These are phyloP conservation scores for Drosophila tsacasi DNA, from an alignment of 1,140 invertebrate genomes.

Conservation along the genomic window DNA sequence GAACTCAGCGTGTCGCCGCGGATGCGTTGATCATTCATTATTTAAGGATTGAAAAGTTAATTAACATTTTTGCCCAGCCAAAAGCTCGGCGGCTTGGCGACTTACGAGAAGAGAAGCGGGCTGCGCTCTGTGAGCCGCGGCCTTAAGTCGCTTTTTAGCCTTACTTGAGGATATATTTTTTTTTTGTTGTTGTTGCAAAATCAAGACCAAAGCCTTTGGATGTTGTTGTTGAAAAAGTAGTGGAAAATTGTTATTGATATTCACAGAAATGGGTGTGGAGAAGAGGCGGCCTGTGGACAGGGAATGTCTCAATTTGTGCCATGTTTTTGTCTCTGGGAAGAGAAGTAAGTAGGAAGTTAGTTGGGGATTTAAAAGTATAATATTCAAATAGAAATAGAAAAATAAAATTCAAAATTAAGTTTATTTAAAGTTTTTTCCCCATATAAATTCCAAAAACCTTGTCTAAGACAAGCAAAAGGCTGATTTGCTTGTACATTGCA, in stretches of 20 bases:
- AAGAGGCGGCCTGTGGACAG: slow-evolving; percentile 19
- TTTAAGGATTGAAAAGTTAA: slow-evolving; percentile 85
- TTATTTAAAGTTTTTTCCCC: too few species aligned
- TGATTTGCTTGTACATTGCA: not conserved
- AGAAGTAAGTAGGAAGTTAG: not conserved
- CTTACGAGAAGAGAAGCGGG: slow-evolving; percentile 71
- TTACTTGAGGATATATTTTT: slow-evolving; percentile 8
- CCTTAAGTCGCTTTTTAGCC: slow-evolving; percentile 53
- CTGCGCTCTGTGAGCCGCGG: slow-evolving; percentile 18
- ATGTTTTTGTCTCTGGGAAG: not conserved
- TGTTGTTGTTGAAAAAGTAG: slow-evolving; percentile 62
- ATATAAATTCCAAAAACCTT: not conserved
- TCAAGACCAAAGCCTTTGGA: slow-evolving; percentile 32
- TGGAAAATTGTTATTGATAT: slow-evolving; percentile 75
- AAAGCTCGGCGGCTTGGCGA: slow-evolving; percentile 47
- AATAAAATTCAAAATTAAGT: too few species aligned
- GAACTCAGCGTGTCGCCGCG: slow-evolving; percentile 85
- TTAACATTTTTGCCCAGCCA: slow-evolving; percentile 84
- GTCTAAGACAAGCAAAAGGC: not conserved
- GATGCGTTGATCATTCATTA: slow-evolving; percentile 85
- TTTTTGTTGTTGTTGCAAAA: slow-evolving; percentile 44
- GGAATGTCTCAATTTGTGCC: slow-evolving; percentile 57
- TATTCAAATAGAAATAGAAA: too few species aligned
- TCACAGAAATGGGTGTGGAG: slow-evolving; percentile 3
- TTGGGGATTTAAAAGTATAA: too few species aligned